Evolutionary conservation across 2,113 vertebrate species (phyloP).

Genomic region (Leiothrix lutea): DNA sequence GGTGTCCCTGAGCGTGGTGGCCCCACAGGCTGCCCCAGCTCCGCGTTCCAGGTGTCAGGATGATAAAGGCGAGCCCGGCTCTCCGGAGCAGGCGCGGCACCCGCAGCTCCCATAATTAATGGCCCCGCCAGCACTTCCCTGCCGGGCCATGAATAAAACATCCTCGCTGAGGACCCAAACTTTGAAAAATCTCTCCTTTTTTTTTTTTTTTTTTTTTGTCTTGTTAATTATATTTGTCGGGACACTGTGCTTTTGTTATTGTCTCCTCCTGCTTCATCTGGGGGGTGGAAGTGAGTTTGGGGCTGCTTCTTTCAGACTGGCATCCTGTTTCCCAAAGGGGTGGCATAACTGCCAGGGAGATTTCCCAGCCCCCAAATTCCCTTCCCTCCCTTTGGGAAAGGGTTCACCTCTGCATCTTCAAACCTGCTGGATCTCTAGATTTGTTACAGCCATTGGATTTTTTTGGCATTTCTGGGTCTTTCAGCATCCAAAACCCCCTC

Average conservation of each 20-base stretch:
- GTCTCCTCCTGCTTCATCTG: not conserved
- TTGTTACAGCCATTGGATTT: not conserved
- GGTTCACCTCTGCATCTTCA: not conserved
- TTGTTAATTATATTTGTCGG: constrained; percentile 44
- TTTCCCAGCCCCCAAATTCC: not conserved
- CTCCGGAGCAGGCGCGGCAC: not conserved
- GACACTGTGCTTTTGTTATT: constrained; percentile 29
- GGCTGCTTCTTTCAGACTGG: not conserved
- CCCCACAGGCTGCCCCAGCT: not conserved
- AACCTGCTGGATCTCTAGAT: not conserved
- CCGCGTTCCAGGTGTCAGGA: not conserved
- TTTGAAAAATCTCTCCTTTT: constrained; percentile 30
- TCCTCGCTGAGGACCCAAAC: constrained; percentile 1
- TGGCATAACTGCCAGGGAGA: not conserved
- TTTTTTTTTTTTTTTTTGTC: not conserved
- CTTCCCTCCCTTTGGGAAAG: not conserved
- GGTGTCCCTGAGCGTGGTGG: fast-evolving
- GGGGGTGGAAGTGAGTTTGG: not conserved
- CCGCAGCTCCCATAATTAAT: constrained; percentile 55
- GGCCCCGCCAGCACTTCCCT: constrained; percentile 10
- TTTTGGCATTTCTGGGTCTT: not conserved
- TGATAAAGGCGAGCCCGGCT: not conserved
- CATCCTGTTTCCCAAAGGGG: not conserved
- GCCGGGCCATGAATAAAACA: constrained; percentile 65
- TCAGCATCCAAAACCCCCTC: not conserved